Evolutionary conservation across 2,797 vertebrate species (phyloP), one percentile per base, ranked within the genome.

Genomic region (Aplochiton taeniatus): DNA sequence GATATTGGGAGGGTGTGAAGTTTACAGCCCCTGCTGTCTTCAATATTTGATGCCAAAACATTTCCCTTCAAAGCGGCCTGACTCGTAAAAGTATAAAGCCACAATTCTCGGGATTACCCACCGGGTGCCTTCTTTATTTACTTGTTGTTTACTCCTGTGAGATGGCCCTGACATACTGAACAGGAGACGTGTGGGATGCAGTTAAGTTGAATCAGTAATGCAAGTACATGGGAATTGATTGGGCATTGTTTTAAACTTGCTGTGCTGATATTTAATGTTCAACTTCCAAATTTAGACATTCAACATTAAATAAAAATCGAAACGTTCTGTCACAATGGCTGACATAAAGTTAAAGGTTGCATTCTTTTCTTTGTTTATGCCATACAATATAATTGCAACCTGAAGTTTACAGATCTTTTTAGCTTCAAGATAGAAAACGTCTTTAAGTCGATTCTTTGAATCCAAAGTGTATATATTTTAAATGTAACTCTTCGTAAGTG

Each of bases 91-190:
- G 84, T 80, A 73, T 77, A 79, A 64, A 74, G 72, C 77, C 74
- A 83, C 77, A 66, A 83, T 77, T 87, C 68, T 70, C 58, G n/a
- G n/a, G 75, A 84, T 87, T 77, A 70, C 83, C 82, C 74, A 71
- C 49, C 62, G 71, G 67, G 84, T 61, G 65, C 69, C 68, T 73
- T 73, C 74, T 86, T 88, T 88, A 87, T 89, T 89, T 83, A 89
- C 79, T 66, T 77, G 75, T 81, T 86, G 82, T 88, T 87, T 85
- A 85, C 70, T 74, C 66, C 76, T 63, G 61, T 80, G 73, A 81
- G 72, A 81, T 75, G 77, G 76, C 62, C 59, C 70, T 91, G 82
- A 91, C 89, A 90, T 88, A 91, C 86, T 90, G 78, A 92, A 82
- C 73, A 72, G 72, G 73, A 71, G 79, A 78, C 66, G 50, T 49